A percentile compares a stretch with the other conserved stretches of the same genome.
These are phyloP conservation scores for Monochamus saltuarius DNA, from an alignment of 1,140 invertebrate genomes.

Conservation along the genomic window DNA sequence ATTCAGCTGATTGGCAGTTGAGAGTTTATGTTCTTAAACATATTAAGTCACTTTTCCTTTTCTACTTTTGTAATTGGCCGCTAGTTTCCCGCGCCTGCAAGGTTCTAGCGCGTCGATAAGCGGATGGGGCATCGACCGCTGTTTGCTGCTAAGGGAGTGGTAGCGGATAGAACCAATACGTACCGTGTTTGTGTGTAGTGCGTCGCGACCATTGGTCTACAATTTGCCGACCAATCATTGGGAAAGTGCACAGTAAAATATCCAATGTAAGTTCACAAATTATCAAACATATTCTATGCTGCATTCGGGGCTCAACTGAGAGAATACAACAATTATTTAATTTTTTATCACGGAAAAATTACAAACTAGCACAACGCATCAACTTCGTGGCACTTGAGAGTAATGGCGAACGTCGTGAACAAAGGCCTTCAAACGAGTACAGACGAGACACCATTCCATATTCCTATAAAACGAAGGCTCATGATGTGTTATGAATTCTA, in stretches of 20 bases:
- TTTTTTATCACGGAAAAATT: conserved; percentile 14
- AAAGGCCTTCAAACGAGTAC: conserved; percentile 7
- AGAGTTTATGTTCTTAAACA: conserved; percentile 7
- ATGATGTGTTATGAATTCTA: no score
- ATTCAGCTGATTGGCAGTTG: conserved; percentile 22
- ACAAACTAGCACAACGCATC: conserved; percentile 3
- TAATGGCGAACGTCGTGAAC: conserved; percentile 30
- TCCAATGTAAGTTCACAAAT: conserved; percentile 79
- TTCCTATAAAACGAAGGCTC: no score
- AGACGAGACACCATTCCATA: no score
- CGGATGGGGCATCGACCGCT: conserved; percentile 49
- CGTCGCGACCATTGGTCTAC: conserved; percentile 67
- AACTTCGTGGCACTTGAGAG: neutral
- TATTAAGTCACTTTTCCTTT: conserved; percentile 39
- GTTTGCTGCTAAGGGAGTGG: conserved; percentile 55
- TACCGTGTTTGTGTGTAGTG: conserved; percentile 57
- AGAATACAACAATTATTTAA: conserved; percentile 38
- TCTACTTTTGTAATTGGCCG: conserved; percentile 52
- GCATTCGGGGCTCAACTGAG: conserved; percentile 36
- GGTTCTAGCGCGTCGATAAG: conserved; percentile 43
- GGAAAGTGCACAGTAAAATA: conserved; percentile 67
- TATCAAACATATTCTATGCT: conserved; percentile 59
- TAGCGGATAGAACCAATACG: conserved; percentile 62
- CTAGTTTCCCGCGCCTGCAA: conserved; percentile 48
- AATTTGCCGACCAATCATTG: conserved; percentile 69